Conservation (phyloP, 2,888 invertebrate species). For the Cistogaster globosa region DNA sequence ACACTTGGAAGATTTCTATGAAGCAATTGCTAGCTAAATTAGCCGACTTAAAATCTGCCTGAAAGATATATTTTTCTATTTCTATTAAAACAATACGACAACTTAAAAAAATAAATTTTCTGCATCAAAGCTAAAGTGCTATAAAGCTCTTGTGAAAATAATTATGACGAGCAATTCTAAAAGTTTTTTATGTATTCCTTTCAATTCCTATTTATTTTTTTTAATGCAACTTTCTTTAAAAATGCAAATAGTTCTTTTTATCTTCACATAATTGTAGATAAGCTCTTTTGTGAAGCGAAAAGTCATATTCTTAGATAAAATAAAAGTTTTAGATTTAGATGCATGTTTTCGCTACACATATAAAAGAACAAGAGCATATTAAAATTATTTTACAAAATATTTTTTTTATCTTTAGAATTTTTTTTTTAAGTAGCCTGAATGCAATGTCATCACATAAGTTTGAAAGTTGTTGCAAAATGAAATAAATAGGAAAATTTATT, state of each 20-base stretch:
- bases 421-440: slow-evolving; percentile 52
- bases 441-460: slow-evolving; percentile 14
- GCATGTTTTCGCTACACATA: too few species aligned
- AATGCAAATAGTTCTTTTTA: neutral
- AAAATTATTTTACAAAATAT: slow-evolving; percentile 37
- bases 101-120: too few species aligned
- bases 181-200: too few species aligned
- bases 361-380: slow-evolving; percentile 6
- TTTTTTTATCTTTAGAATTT: slow-evolving; percentile 6
- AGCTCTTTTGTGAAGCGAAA: neutral
- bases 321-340: slow-evolving; percentile 3
- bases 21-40: too few species aligned
- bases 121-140: too few species aligned
- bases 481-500: slow-evolving; percentile 42
- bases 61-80: too few species aligned
- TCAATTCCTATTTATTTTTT: too few species aligned
- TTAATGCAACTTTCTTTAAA: neutral
- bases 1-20: too few species aligned
- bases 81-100: too few species aligned
- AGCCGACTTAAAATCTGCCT: too few species aligned
- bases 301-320: neutral
- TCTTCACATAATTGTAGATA: neutral
- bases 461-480: slow-evolving; percentile 48
- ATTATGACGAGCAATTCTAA: too few species aligned
- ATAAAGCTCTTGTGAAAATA: too few species aligned